Conservation (phyloP, 2,888 invertebrate species). For the Cinara cedri region DNA sequence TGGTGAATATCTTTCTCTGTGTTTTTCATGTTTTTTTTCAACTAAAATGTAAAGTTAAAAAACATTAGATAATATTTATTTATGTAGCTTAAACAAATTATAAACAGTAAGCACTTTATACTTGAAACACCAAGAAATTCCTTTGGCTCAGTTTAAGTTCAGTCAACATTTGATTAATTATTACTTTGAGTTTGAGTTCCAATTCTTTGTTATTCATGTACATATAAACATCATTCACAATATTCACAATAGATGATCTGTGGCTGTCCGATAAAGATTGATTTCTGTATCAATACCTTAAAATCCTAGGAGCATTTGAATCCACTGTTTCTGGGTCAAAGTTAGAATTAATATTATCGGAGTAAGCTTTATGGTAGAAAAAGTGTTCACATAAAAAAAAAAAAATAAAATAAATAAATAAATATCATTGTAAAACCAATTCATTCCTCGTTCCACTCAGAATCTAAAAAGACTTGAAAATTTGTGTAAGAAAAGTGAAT, state of each 20-base stretch:
- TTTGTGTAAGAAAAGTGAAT: background rate
- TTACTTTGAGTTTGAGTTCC: background rate
- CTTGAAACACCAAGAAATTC: conserved; percentile 1
- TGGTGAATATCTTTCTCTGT: conserved; percentile 60
- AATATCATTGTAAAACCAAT: too few relatives aligned
- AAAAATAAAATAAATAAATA: too few relatives aligned
- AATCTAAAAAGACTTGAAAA: background rate
- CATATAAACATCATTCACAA: conserved; percentile 43
- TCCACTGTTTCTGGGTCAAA: conserved; percentile 80
- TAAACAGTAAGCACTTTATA: background rate
- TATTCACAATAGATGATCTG: conserved; percentile 32
- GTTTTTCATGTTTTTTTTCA: conserved; percentile 59
- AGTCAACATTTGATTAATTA: background rate
- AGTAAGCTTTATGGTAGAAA: too few relatives aligned
- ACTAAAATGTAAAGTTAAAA: background rate
- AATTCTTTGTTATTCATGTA: background rate
- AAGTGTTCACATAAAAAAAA: too few relatives aligned
- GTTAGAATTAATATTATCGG: conserved; percentile 82
- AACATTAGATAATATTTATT: background rate
- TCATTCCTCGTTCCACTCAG: too few relatives aligned
- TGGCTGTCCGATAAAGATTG: conserved; percentile 45
- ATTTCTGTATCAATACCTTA: conserved; percentile 71
- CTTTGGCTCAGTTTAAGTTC: conserved; percentile 27
- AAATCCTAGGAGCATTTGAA: conserved; percentile 82
- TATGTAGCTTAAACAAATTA: background rate